phyloP scores from a whole-genome alignment of 2,113 vertebrate genomes.

The Azemiops feae region DNA sequence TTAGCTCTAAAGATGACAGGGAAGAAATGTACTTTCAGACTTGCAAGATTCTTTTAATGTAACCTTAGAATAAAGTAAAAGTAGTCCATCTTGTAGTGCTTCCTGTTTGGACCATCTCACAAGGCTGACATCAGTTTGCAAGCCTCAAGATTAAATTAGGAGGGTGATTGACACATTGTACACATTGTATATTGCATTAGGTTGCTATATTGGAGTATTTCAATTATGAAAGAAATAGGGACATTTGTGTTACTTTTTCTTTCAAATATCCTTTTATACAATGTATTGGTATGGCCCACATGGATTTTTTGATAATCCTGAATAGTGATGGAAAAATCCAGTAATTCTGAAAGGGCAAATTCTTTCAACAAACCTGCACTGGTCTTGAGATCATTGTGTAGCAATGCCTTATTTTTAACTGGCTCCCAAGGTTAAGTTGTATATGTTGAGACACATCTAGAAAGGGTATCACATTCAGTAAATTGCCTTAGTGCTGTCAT shows the following conservation, averaged over 20 bases:
- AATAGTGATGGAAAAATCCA: neutral
- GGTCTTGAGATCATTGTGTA: constrained; percentile 19
- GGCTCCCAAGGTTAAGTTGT: neutral
- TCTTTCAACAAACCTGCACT: neutral
- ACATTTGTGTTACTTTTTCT: neutral
- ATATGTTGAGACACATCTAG: neutral
- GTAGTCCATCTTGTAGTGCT: neutral
- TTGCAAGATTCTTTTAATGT: neutral
- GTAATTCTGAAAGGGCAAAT: neutral
- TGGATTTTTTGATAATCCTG: neutral
- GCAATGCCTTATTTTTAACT: constrained; percentile 38
- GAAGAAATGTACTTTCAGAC: neutral
- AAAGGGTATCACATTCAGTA: constrained; percentile 33
- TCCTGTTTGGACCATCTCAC: neutral
- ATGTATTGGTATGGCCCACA: neutral
- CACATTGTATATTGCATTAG: neutral
- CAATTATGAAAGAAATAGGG: neutral
- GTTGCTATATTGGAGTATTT: neutral
- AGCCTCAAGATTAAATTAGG: neutral
- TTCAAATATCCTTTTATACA: neutral
- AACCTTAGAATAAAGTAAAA: neutral
- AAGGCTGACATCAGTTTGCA: neutral
- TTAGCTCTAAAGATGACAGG: neutral
- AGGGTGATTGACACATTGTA: neutral
- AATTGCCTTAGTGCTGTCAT: constrained; percentile 22